A percentile compares a stretch with the other conserved stretches of the same genome.
These are phyloP conservation scores for Catostomus latipinnis DNA, from an alignment of 2,797 vertebrate species.

Conservation along the genomic window DNA sequence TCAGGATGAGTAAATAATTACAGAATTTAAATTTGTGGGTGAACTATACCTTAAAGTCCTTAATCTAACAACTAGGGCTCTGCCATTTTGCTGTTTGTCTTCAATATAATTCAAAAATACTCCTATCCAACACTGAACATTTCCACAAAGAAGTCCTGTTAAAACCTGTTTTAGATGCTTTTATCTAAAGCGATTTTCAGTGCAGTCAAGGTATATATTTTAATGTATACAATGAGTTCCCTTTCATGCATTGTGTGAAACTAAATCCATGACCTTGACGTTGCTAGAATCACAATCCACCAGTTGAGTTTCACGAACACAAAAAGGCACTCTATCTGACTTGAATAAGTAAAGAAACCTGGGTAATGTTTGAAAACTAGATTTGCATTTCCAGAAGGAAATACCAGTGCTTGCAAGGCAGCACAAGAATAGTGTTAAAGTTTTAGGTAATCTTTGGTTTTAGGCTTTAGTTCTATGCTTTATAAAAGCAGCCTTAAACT, in stretches of 20 bases:
- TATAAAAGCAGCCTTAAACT: too few relatives aligned
- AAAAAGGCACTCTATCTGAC: not conserved
- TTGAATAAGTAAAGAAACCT: not conserved
- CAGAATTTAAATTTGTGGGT: too few relatives aligned
- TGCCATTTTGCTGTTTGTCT: not conserved
- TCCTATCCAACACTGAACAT: not conserved
- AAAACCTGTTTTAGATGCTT: too few relatives aligned
- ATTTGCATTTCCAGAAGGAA: too few relatives aligned
- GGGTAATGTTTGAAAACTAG: not conserved
- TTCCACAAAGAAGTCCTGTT: too few relatives aligned
- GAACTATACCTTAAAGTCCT: not conserved
- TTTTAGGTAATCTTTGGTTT: too few relatives aligned
- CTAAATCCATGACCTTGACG: not conserved
- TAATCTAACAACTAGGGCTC: not conserved
- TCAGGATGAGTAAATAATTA: too few relatives aligned
- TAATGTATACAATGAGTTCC: not conserved
- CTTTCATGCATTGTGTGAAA: not conserved
- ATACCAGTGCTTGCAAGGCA: too few relatives aligned
- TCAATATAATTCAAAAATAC: not conserved
- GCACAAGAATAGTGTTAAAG: too few relatives aligned
- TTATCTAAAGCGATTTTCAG: not conserved
- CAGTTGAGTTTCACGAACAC: not conserved
- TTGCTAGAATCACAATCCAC: not conserved
- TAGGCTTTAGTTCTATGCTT: too few relatives aligned
- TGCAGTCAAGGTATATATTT: not conserved